A percentile compares a stretch with the other conserved stretches of the same genome.
These are phyloP conservation scores for Aramus guarauna DNA, from an alignment of 2,113 vertebrate species.

Conservation along the genomic window DNA sequence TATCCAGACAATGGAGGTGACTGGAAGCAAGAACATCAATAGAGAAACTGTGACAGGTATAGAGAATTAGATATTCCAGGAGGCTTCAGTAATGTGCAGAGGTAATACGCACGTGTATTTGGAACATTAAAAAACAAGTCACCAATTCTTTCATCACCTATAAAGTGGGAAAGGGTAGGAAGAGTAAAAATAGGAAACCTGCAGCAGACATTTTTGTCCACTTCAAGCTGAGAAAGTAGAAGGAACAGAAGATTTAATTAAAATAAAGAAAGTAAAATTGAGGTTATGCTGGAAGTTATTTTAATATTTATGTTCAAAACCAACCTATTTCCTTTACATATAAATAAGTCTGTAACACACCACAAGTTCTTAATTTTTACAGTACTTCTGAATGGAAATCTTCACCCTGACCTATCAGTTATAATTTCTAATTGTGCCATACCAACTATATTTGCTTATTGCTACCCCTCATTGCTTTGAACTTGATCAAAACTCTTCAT, in stretches of 20 bases:
- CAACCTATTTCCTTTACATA: not conserved
- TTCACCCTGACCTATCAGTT: not conserved
- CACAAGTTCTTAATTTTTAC: not conserved
- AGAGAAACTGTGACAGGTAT: not conserved
- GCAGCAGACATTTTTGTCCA: not conserved
- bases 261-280: not conserved
- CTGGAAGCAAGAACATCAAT: not conserved
- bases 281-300: not conserved
- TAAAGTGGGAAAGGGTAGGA: not conserved
- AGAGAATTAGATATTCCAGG: not conserved
- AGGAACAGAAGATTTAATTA: not conserved
- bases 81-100: not conserved
- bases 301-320: not conserved
- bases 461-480: not conserved
- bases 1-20: not conserved
- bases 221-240: not conserved
- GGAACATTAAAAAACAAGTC: not conserved
- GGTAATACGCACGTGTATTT: not conserved
- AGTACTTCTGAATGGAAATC: not conserved
- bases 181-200: not conserved
- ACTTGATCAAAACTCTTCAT: not conserved
- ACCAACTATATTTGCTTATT: not conserved
- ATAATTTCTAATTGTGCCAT: not conserved
- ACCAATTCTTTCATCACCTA: not conserved
- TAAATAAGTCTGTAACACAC: not conserved